Evolutionary conservation across 2,113 vertebrate genomes (phyloP).

Genomic region (Lasiurus borealis): DNA sequence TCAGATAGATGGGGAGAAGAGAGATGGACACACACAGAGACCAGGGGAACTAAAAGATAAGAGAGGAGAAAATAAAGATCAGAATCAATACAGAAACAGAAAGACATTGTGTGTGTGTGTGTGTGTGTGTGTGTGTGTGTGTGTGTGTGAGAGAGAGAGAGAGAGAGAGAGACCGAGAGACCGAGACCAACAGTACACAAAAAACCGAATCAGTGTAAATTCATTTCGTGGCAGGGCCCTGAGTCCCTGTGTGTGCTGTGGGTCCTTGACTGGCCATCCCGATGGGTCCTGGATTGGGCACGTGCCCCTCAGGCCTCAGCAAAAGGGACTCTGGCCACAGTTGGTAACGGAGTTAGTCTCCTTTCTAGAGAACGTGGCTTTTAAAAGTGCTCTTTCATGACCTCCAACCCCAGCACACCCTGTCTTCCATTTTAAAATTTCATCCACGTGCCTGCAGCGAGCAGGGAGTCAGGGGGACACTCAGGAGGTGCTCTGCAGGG

Average conservation of each 20-base stretch:
- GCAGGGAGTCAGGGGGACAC: rapidly evolving
- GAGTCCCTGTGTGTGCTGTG: neutral
- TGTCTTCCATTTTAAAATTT: neutral
- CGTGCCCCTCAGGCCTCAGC: too few species aligned
- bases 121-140: too few species aligned
- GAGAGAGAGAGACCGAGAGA: neutral
- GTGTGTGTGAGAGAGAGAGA: neutral
- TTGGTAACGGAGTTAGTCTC: neutral
- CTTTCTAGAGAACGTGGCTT: neutral
- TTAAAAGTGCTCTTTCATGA: neutral
- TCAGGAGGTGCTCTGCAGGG: neutral
- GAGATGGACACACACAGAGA: rapidly evolving
- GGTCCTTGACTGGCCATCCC: neutral
- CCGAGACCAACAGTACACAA: neutral
- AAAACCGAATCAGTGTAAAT: neutral
- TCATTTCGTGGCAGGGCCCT: neutral
- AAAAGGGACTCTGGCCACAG: neutral
- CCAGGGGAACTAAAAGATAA: rapidly evolving
- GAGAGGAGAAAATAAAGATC: neutral
- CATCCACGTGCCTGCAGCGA: neutral
- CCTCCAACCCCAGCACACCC: neutral
- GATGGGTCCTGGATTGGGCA: neutral
- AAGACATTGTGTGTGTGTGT: neutral
- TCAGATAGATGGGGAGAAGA: neutral
- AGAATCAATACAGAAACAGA: neutral